Percentiles rank a stretch among this genome's conserved stretches.
phyloP scores from a whole-genome alignment of 1,140 invertebrate species.

The Conus ventricosus region DNA sequence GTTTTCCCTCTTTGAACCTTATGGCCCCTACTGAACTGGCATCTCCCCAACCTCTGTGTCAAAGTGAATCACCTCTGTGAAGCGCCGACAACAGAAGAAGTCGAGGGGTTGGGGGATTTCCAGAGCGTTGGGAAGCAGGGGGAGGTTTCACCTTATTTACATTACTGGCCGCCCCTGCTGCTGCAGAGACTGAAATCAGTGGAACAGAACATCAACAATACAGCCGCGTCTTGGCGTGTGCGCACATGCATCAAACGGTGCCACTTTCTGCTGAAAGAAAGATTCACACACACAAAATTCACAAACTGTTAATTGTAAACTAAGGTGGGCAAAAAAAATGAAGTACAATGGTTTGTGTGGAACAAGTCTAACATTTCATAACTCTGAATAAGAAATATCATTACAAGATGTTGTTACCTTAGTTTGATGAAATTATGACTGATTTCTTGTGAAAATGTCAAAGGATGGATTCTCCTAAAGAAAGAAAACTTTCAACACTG shows the following conservation, averaged over 20 bases:
- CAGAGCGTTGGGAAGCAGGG: slow-evolving; percentile 13
- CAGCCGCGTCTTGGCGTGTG: neutral
- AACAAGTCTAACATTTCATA: too few relatives aligned
- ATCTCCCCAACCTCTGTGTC: neutral
- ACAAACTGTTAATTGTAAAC: too few relatives aligned
- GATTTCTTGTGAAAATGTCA: too few relatives aligned
- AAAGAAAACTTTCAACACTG: too few relatives aligned
- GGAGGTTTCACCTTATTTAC: slow-evolving; percentile 18
- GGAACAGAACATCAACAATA: neutral
- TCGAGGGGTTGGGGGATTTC: slow-evolving; percentile 4
- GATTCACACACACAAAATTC: neutral
- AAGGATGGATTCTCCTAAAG: too few relatives aligned
- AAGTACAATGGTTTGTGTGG: too few relatives aligned
- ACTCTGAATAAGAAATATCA: too few relatives aligned
- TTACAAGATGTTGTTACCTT: too few relatives aligned
- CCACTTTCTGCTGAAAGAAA: neutral
- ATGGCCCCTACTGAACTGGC: neutral
- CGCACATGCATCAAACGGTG: neutral
- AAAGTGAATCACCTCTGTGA: slow-evolving; percentile 4
- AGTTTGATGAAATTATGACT: too few relatives aligned
- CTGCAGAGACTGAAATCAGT: slow-evolving; percentile 12
- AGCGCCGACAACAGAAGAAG: slow-evolving; percentile 8
- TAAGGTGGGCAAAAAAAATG: too few relatives aligned
- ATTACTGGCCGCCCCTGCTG: slow-evolving; percentile 2
- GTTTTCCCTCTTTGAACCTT: too few relatives aligned